Base-by-base conservation (phyloP, 2,113 vertebrate species). In the Pseudonaja textilis region DNA sequence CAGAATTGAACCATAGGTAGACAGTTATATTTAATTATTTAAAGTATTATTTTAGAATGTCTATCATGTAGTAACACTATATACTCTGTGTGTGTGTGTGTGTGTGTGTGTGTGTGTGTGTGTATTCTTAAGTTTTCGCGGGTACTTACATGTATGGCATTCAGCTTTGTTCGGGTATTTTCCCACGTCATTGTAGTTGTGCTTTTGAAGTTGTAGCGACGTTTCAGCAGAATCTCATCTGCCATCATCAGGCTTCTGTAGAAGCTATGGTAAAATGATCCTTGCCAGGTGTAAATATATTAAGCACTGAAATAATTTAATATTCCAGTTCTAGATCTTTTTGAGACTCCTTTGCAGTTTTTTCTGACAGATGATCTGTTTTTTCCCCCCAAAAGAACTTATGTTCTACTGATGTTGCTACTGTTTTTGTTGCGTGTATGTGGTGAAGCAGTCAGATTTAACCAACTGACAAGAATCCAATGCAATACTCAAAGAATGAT, bases 401-500 rank as follows among this genome's bases (percentile, higher is more conserved):
- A 92, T 57, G 3, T 93, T 23, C 29, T 86, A 26, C 26, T 86
- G 34, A 14, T 8, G 14, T 4, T 42, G 6, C 89, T 90, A 69
- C 64, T 69, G 64, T 91, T 47, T 0, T 1, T 0, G 0, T 20
- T 9, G 3, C 0, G 2, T 85, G 69, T 22, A 81, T 1, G 18
- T 23, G 0, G 92, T 18, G 50, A 0, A 0, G 87, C 0, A 0
- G 86, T 4, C 0, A 26, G 61, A 23, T 90, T 93, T 89, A 92
- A 91, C 42, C 90, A 95, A 47, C 85, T n/a, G 93, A 91, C 89
- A 89, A 55, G 93, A 96, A 94, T 94, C 96, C 94, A 94, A 88
- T 1, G 57, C 91, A 5, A 4, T 61, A 25, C 11, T 96, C 97
- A 97, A 97, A 97, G 96, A 94, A 95, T 23, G 94, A 94, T 95